Evolutionary conservation across 2,797 vertebrate genomes (phyloP).

Genomic region (Parotocinclus haroldoi): DNA sequence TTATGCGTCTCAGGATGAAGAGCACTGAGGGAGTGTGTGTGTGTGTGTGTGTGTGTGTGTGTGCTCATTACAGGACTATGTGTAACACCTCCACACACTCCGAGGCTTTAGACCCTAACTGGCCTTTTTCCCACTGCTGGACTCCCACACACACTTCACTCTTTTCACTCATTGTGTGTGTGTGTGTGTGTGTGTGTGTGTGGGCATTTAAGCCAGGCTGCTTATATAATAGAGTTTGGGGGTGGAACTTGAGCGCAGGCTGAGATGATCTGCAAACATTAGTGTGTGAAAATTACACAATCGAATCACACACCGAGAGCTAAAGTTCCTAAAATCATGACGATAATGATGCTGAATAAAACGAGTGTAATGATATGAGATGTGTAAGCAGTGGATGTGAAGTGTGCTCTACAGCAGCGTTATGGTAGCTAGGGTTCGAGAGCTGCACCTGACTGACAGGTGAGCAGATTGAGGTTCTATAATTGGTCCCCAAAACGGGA

Average conservation of each 20-base stretch:
- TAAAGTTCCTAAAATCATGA: background rate
- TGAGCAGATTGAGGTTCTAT: slow-evolving; percentile 10
- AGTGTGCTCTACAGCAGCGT: background rate
- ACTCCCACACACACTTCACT: slow-evolving; percentile 46
- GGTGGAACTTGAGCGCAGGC: slow-evolving; percentile 45
- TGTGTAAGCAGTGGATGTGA: background rate
- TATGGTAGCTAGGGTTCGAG: background rate
- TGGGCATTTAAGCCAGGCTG: slow-evolving; percentile 45
- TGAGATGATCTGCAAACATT: slow-evolving; percentile 38
- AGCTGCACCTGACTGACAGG: background rate
- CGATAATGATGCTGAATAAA: too few relatives aligned
- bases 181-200: slow-evolving; percentile 22
- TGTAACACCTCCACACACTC: slow-evolving; percentile 50
- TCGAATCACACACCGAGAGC: background rate
- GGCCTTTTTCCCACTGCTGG: slow-evolving; percentile 46
- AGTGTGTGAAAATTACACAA: slow-evolving; percentile 15
- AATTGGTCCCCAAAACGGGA: slow-evolving; percentile 27
- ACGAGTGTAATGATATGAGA: too few relatives aligned
- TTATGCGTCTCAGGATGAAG: slow-evolving; percentile 19
- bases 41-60: slow-evolving; percentile 32
- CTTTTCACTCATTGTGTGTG: slow-evolving; percentile 7
- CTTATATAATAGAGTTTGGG: slow-evolving; percentile 54
- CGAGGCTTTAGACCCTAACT: slow-evolving; percentile 46
- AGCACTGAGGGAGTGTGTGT: slow-evolving; percentile 32
- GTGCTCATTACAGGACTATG: slow-evolving; percentile 44